Evolutionary conservation across 2,797 vertebrate genomes (phyloP).

Genomic region (Hephaestus fuliginosus): DNA sequence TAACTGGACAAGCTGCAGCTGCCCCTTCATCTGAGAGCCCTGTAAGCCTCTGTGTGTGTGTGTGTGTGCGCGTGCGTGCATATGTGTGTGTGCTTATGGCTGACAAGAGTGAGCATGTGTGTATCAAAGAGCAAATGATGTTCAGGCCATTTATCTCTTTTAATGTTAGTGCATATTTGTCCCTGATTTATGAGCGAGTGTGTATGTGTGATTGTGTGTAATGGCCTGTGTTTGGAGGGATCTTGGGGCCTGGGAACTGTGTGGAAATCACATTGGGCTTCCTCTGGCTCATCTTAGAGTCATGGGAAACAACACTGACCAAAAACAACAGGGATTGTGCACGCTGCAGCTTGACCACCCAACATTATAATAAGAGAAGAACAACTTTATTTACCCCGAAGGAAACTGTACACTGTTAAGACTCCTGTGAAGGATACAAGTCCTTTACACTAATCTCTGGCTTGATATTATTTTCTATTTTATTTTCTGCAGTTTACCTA

Average conservation of each 20-base stretch:
- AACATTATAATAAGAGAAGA: neutral
- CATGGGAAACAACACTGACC: slow-evolving; percentile 72
- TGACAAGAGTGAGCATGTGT: slow-evolving; percentile 46
- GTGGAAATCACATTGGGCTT: slow-evolving; percentile 68
- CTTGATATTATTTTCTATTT: neutral
- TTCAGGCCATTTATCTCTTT: slow-evolving; percentile 64
- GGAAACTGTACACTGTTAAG: slow-evolving; percentile 2
- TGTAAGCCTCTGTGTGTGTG: slow-evolving; percentile 4
- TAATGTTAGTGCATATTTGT: slow-evolving; percentile 44
- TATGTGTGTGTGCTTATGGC: slow-evolving; percentile 9
- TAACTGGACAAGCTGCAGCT: slow-evolving; percentile 63
- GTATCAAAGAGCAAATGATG: slow-evolving; percentile 57
- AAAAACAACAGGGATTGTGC: slow-evolving; percentile 57
- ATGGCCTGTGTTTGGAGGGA: slow-evolving; percentile 53
- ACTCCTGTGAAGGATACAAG: slow-evolving; percentile 3
- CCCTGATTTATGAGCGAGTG: slow-evolving; percentile 41
- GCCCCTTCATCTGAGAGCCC: slow-evolving; percentile 39
- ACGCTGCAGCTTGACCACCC: slow-evolving; percentile 18
- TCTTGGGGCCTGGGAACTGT: slow-evolving; percentile 77
- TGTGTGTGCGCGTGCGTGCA: neutral
- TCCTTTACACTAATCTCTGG: neutral
- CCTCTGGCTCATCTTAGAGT: slow-evolving; percentile 70
- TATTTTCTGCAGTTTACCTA: neutral
- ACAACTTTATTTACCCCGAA: too few relatives aligned
- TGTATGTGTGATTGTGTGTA: slow-evolving; percentile 42